These are phyloP conservation scores for Corydoras maculifer DNA, from an alignment of 2,113 vertebrate genomes.

Conservation along the genomic window DNA sequence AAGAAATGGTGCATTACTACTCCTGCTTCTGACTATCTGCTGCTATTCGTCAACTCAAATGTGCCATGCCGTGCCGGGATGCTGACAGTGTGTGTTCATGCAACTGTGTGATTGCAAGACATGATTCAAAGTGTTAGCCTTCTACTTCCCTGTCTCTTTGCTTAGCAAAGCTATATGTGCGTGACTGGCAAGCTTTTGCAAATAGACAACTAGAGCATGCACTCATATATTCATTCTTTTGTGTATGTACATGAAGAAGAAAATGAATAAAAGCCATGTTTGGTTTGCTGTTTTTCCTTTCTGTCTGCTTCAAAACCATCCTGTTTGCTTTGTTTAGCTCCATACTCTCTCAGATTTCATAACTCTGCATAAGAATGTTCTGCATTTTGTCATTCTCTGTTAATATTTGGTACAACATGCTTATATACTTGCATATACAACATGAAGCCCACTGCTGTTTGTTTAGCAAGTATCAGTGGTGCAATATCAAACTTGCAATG, in stretches of 20 bases:
- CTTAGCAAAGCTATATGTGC: slow-evolving; percentile 31
- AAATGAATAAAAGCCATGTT: background rate
- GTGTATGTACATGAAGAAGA: background rate
- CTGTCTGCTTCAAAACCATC: background rate
- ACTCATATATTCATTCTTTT: too few relatives aligned
- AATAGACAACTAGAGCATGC: slow-evolving; percentile 30
- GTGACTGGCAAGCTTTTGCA: slow-evolving; percentile 36
- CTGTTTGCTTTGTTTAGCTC: background rate
- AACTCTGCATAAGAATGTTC: background rate
- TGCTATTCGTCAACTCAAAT: slow-evolving; percentile 29
- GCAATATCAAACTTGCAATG: too few relatives aligned
- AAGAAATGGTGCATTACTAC: slow-evolving; percentile 18
- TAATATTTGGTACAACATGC: too few relatives aligned
- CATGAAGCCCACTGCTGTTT: background rate
- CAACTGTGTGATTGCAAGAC: slow-evolving; percentile 5
- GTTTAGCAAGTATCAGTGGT: slow-evolving; percentile 3
- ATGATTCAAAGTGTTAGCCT: slow-evolving; percentile 33
- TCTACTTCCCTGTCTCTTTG: slow-evolving; percentile 29
- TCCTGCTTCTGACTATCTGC: slow-evolving; percentile 18
- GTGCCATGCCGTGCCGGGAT: background rate
- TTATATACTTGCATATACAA: too few relatives aligned
- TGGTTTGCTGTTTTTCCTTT: background rate
- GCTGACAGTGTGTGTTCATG: background rate
- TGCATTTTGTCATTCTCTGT: too few relatives aligned
- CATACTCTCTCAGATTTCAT: background rate